Percentiles rank a stretch among this genome's conserved stretches.
These are phyloP conservation scores for Tangachromis dhanisi DNA, from an alignment of 2,113 vertebrate genomes.

Conservation along the genomic window DNA sequence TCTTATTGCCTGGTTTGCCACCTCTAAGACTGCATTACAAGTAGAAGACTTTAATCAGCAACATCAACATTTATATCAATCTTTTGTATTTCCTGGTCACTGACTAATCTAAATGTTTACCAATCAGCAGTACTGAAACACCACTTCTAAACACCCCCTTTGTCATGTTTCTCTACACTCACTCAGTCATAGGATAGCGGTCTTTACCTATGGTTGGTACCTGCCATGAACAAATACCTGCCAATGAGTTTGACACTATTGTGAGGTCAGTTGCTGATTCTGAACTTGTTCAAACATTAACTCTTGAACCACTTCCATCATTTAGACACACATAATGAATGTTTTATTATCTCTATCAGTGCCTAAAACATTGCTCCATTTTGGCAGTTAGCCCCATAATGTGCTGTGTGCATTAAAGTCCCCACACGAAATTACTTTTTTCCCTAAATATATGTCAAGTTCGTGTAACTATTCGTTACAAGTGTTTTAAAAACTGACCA, in stretches of 20 bases:
- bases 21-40: not conserved
- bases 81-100: not conserved
- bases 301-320: not conserved
- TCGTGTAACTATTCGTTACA: too few relatives aligned
- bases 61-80: not conserved
- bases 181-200: not conserved
- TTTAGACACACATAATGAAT: too few relatives aligned
- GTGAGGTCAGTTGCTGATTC: not conserved
- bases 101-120: not conserved
- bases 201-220: rapidly evolving
- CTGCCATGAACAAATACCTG: not conserved
- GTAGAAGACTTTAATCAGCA: not conserved
- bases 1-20: not conserved
- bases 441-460: too few relatives aligned
- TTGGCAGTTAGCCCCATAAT: too few relatives aligned
- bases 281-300: not conserved
- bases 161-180: not conserved
- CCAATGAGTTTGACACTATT: not conserved
- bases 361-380: too few relatives aligned
- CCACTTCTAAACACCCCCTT: not conserved
- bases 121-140: not conserved
- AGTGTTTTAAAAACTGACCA: too few relatives aligned
- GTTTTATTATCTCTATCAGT: too few relatives aligned
- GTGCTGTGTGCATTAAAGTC: too few relatives aligned
- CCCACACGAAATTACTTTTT: too few relatives aligned